A percentile compares a stretch with the other conserved stretches of the same genome.
Evolutionary conservation across 2,888 invertebrate genomes (phyloP).

Genomic region (Linnaemya tessellans): DNA sequence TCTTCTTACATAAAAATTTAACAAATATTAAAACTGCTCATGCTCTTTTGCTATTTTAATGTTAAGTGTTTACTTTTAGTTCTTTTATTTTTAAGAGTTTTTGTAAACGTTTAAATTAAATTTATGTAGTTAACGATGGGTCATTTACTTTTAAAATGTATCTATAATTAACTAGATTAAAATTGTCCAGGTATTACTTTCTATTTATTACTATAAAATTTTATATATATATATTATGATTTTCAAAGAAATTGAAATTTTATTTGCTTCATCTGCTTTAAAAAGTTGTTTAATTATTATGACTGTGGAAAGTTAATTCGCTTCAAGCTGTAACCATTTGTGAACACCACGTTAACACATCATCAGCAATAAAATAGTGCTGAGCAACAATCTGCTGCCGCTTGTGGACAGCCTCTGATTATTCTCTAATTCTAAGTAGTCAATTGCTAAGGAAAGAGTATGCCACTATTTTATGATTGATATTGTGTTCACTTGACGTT

Average conservation of each 20-base stretch:
- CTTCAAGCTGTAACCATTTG: too few species aligned
- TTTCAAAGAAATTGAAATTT: neutral
- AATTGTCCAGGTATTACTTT: constrained; percentile 11
- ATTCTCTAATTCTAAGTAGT: too few species aligned
- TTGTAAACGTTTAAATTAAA: constrained; percentile 17
- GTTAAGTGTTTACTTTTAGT: constrained; percentile 20
- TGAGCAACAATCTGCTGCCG: too few species aligned
- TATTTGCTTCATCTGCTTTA: constrained; percentile 34
- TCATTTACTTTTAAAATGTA: constrained; percentile 18
- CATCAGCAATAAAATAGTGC: too few species aligned
- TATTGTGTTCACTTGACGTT: too few species aligned
- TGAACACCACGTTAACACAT: too few species aligned
- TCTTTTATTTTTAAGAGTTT: constrained; percentile 40
- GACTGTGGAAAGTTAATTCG: too few species aligned
- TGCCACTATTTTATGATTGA: too few species aligned
- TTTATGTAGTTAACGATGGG: constrained; percentile 7
- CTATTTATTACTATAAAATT: constrained; percentile 20
- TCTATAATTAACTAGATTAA: constrained; percentile 28
- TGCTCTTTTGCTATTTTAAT: constrained; percentile 15
- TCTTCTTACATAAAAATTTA: neutral
- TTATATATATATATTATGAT: neutral
- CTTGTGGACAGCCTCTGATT: too few species aligned
- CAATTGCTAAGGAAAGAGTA: too few species aligned
- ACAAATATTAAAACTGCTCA: constrained; percentile 1
- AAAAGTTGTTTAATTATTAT: too few species aligned